Percentiles rank a stretch among this genome's conserved stretches.
phyloP scores from a whole-genome alignment of 2,888 invertebrate species.

The Pandemis corylana region DNA sequence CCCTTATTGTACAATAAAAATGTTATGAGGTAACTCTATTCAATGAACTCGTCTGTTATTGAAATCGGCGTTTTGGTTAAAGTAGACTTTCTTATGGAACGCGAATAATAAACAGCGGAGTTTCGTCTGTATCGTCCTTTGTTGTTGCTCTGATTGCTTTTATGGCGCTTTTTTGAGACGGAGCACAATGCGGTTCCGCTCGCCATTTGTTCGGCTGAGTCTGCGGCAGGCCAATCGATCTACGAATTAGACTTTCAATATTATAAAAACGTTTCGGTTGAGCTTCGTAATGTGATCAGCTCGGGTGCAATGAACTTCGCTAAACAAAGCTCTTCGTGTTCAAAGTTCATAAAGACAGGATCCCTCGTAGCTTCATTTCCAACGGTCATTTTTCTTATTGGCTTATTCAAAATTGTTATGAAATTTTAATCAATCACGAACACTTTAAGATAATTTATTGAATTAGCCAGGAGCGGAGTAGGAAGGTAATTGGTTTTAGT shows the following conservation, averaged over 20 bases:
- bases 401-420: background rate
- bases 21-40: slow-evolving; percentile 83
- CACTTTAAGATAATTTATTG: no score
- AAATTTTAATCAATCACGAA: slow-evolving; percentile 9
- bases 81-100: slow-evolving; percentile 68
- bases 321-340: slow-evolving; percentile 37
- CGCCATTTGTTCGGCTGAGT: slow-evolving; percentile 36
- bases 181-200: slow-evolving; percentile 43
- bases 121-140: slow-evolving; percentile 60
- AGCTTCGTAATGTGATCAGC: slow-evolving; percentile 34
- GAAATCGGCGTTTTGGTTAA: slow-evolving; percentile 77
- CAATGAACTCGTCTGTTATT: slow-evolving; percentile 81
- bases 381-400: slow-evolving; percentile 6
- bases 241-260: slow-evolving; percentile 28
- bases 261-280: slow-evolving; percentile 38
- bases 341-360: slow-evolving; percentile 35
- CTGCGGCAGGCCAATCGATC: slow-evolving; percentile 27
- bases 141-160: slow-evolving; percentile 63
- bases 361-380: slow-evolving; percentile 25
- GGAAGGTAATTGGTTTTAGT: no score
- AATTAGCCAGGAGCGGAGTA: no score
- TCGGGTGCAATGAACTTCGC: slow-evolving; percentile 36
- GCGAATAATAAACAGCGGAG: slow-evolving; percentile 65
- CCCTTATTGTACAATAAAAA: slow-evolving; percentile 83
- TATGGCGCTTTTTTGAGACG: slow-evolving; percentile 51